These are phyloP conservation scores for Engystomops pustulosus DNA, from an alignment of 2,113 vertebrate genomes.

Conservation along the genomic window DNA sequence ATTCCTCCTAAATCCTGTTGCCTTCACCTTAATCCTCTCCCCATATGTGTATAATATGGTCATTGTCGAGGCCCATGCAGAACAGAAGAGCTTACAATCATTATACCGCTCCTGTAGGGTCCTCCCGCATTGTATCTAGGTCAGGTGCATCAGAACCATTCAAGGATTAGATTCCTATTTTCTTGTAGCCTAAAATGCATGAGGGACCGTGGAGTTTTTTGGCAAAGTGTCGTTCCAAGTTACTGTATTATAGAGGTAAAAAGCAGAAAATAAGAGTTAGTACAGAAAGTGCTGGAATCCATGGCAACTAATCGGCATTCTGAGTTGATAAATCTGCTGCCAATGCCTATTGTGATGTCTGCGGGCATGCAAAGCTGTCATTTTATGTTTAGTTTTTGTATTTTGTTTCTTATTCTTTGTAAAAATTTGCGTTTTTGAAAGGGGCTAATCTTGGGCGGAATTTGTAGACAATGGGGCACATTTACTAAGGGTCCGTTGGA, in stretches of 20 bases:
- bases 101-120: neutral
- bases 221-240: conserved; percentile 13
- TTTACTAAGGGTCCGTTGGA: no score
- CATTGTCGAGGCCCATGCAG: neutral
- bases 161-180: neutral
- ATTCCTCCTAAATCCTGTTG: neutral
- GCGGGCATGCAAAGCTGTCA: neutral
- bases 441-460: no score
- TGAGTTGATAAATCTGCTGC: neutral
- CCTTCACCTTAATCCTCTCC: neutral
- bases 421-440: no score
- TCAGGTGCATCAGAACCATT: neutral
- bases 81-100: neutral
- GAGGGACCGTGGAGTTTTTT: neutral
- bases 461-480: no score
- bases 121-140: neutral
- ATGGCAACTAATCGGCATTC: neutral
- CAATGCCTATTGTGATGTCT: neutral
- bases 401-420: neutral
- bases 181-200: neutral
- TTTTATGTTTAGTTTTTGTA: neutral
- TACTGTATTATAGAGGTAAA: conserved; percentile 5
- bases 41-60: neutral
- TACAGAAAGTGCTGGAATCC: conserved; percentile 5
- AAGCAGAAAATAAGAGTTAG: neutral